phyloP scores from a whole-genome alignment of 2,888 invertebrate genomes.

The Andricus quercusramuli region DNA sequence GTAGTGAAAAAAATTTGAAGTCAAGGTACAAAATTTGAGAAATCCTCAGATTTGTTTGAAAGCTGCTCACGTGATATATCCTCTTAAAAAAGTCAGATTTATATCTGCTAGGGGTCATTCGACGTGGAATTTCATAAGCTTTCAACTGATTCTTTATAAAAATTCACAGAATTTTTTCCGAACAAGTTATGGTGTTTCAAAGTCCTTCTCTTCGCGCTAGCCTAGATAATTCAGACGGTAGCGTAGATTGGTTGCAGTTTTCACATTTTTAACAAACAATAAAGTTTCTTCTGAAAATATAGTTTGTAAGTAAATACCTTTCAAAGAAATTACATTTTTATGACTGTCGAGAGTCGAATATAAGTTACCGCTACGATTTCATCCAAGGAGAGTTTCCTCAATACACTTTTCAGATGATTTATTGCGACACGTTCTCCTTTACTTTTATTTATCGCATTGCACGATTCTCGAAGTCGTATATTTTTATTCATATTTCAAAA shows the following conservation, averaged over 20 bases:
- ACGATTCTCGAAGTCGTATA: slow-evolving; percentile 14
- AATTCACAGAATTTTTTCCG: too few species aligned
- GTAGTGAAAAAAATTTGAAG: too few species aligned
- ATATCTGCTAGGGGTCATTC: too few species aligned
- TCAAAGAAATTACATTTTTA: slow-evolving; percentile 1
- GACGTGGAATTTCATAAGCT: too few species aligned
- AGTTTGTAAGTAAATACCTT: not conserved
- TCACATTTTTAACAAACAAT: not conserved
- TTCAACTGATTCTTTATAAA: too few species aligned
- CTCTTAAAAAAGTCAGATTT: too few species aligned
- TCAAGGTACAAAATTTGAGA: too few species aligned
- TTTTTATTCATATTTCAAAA: slow-evolving; percentile 8
- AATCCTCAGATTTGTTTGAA: too few species aligned
- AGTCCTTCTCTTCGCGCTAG: too few species aligned
- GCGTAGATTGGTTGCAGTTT: not conserved
- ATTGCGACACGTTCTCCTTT: slow-evolving; percentile 53
- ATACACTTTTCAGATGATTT: slow-evolving; percentile 56
- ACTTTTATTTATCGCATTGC: slow-evolving; percentile 59
- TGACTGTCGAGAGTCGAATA: slow-evolving; percentile 12
- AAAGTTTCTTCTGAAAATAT: not conserved
- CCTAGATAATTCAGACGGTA: too few species aligned
- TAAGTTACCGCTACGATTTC: slow-evolving; percentile 44
- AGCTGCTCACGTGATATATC: too few species aligned
- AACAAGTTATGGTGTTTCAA: too few species aligned
- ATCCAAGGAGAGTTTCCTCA: slow-evolving; percentile 45